phyloP scores from a whole-genome alignment of 2,113 vertebrate genomes.

The Erinaceus europaeus region DNA sequence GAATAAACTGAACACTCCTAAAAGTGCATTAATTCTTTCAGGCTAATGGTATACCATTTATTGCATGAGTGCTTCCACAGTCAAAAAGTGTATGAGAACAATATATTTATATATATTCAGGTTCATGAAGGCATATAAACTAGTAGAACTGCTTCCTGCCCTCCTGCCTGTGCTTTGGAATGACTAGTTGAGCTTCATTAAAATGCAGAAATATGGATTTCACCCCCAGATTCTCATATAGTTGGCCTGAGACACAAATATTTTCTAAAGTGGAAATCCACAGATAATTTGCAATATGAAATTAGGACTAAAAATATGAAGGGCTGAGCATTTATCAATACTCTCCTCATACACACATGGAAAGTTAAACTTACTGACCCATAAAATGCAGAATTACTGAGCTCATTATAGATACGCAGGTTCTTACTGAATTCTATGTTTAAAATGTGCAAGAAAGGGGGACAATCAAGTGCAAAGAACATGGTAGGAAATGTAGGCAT shows the following conservation, averaged over 20 bases:
- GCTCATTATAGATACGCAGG: neutral
- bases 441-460: neutral
- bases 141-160: neutral
- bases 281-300: neutral
- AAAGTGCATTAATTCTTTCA: slow-evolving; percentile 42
- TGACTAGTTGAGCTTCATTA: neutral
- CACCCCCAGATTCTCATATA: neutral
- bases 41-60: neutral
- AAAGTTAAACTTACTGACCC: neutral
- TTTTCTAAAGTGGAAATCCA: slow-evolving; percentile 24
- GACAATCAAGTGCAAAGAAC: neutral
- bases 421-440: neutral
- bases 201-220: neutral
- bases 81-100: neutral
- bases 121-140: neutral
- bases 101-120: neutral
- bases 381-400: neutral
- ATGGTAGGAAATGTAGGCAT: neutral
- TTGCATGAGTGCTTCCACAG: neutral
- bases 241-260: neutral
- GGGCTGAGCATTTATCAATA: neutral
- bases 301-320: neutral
- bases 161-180: neutral
- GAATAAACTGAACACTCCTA: slow-evolving; percentile 28
- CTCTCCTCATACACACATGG: neutral